A percentile compares a stretch with the other conserved stretches of the same genome.
These are phyloP conservation scores for Carassius carassius DNA, from an alignment of 2,113 vertebrate species.

Conservation along the genomic window DNA sequence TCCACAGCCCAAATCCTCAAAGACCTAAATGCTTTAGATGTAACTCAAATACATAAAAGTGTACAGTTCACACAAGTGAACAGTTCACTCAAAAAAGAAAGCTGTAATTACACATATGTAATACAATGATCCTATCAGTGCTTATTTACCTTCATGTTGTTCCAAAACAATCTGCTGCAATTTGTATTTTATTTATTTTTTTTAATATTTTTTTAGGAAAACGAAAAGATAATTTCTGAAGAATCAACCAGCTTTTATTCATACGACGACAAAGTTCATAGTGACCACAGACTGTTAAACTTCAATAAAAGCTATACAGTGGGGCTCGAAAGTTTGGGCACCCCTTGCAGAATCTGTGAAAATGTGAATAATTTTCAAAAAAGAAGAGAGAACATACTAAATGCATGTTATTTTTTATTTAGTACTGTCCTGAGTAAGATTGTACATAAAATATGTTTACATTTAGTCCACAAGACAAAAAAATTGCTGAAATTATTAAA, in stretches of 20 bases:
- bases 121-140: neutral
- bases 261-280: neutral
- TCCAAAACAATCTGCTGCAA: neutral
- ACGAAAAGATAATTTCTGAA: neutral
- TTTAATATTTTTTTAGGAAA: neutral
- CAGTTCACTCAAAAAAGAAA: neutral
- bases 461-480: too few species aligned
- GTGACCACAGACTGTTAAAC: neutral
- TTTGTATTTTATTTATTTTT: neutral
- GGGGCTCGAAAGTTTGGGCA: too few species aligned
- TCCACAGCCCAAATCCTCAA: slow-evolving; percentile 1
- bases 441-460: too few species aligned
- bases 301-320: neutral
- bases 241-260: neutral
- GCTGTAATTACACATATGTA: neutral
- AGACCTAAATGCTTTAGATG: neutral
- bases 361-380: too few species aligned
- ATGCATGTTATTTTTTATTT: too few species aligned
- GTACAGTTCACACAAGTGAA: neutral
- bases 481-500: too few species aligned
- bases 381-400: too few species aligned
- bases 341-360: too few species aligned
- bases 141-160: too few species aligned
- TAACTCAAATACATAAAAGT: neutral
- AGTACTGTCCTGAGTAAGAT: too few species aligned